Evolutionary conservation across 2,888 invertebrate species (phyloP), one percentile per base, ranked within the genome.

Genomic region (Trichopoda pennipes): DNA sequence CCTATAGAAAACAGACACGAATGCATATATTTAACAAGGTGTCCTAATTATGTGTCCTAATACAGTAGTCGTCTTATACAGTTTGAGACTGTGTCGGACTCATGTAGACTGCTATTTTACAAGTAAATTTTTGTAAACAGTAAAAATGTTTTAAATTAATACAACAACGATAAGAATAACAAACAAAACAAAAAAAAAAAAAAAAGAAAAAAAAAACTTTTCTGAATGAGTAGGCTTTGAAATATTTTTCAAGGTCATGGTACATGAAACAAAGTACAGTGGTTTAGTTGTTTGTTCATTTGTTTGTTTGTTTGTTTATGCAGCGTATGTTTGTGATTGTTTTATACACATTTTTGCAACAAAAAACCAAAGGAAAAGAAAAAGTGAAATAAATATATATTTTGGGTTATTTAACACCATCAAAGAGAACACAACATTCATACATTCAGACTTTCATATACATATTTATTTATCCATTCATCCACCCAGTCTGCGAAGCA

Each of bases 201-300:
- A 28, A 6, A 28, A 28, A 28, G 8, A 28, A 28, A 28, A 1
- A 28, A 56, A 49, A 32, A 63, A 61, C 63, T 79, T 80, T 82
- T 61, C 75, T 72, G 68, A 75, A 79, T 79, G 79, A 79, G 69
- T 81, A 77, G 81, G 53, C 83, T 76, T 72, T 86, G 89, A 86
- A 89, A 89, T 89, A 88, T 87, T 89, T 89, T 89, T 89, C 89
- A 89, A 89, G 89, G 89, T 89, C 90, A 81, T 81, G 74, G 60
- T 63, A 47, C 49, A 42, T 77, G 63, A 9, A n/a, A 60, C 35
- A 16, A 21, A 44, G 61, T 53, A 63, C 58, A 66, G 64, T 75
- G 58, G 66, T 75, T 51, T 23, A 64, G 66, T 51, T 23, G 56
- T 32, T 51, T 38, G 73, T 55, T 44, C 49, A 60, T 60, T 51